Evolutionary conservation across 2,888 invertebrate genomes (phyloP).

Genomic region (Boloria euphrosyne): DNA sequence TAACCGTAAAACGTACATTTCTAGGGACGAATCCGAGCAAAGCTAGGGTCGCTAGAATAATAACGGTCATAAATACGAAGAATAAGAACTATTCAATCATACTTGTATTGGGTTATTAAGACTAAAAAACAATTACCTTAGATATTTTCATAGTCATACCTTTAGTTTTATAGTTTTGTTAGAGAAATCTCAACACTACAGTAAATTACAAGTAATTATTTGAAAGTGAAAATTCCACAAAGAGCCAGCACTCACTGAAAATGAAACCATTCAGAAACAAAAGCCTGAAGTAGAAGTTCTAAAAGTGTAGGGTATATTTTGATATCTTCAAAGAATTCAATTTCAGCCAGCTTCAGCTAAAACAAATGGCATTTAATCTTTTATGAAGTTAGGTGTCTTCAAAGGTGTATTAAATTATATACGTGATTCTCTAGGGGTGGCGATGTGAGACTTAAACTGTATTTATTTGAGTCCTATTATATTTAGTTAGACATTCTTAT

Average conservation of each 20-base stretch:
- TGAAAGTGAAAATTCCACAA: constrained; percentile 1
- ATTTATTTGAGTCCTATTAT: constrained; percentile 5
- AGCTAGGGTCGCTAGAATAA: no score
- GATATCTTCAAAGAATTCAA: constrained; percentile 23
- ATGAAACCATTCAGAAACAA: constrained; percentile 7
- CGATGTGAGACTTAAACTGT: constrained; percentile 10
- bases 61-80: no score
- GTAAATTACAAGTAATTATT: neutral
- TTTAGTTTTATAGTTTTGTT: neutral
- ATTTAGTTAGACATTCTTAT: neutral
- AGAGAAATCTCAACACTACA: neutral
- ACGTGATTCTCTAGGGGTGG: neutral
- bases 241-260: constrained; percentile 5
- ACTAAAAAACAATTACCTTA: no score
- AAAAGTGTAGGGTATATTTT: constrained; percentile 18
- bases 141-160: no score
- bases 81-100: no score
- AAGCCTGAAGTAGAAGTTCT: constrained; percentile 11
- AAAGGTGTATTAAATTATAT: constrained; percentile 27
- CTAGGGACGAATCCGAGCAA: no score
- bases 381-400: constrained; percentile 27
- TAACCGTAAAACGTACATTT: no score
- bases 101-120: no score
- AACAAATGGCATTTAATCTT: constrained; percentile 28
- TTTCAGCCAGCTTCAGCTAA: constrained; percentile 17